Evolutionary conservation across 2,113 vertebrate species (phyloP), one percentile per base, ranked within the genome.

Genomic region (Mustela lutreola): DNA sequence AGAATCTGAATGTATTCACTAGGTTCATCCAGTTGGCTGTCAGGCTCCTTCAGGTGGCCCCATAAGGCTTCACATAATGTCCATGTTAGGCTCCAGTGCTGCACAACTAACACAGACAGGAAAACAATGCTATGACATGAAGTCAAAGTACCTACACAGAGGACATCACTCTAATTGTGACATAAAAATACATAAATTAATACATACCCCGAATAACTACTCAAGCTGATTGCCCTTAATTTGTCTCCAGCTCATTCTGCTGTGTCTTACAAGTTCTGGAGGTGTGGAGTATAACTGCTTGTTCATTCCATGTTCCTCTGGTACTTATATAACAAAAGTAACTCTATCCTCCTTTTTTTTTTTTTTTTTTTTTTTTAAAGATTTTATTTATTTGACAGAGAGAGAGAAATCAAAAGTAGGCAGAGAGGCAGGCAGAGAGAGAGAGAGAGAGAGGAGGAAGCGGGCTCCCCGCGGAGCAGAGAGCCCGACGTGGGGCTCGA

Each of bases 21-120:
- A 12, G 98, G 95, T 15, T 99, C 98, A 21, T 99, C 99, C 2
- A 97, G 65, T 4, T 99, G 98, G 71, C 96, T 97, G 22, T 99
- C 99, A 11, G 98, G 60, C 42, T 99, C 99, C 24, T 98, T 98
- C 89, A 99, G 65, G 4, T 97, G 98, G 2, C 99, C 99, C 99
- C 99, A 99, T 0, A 99, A 93, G 0, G 99, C 99, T 97, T 99
- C 99, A 9, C 99, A 99, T 19, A 99, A 89, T 0, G 99, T 99
- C 99, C 99, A 99, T 0, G 99, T 99, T 96, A 99, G 97, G 31
- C 97, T 98, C 99, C 99, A 99, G 96, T 99, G 98, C n/a, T 98
- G 98, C 90, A 99, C 98, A 2, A 97, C 99, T 99, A 98, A 73
- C 53, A 91, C 7, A 11, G 19, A 94, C 12, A 97, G 28, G 33